phyloP scores from a whole-genome alignment of 1,140 invertebrate species.

The Calliphora vicina region DNA sequence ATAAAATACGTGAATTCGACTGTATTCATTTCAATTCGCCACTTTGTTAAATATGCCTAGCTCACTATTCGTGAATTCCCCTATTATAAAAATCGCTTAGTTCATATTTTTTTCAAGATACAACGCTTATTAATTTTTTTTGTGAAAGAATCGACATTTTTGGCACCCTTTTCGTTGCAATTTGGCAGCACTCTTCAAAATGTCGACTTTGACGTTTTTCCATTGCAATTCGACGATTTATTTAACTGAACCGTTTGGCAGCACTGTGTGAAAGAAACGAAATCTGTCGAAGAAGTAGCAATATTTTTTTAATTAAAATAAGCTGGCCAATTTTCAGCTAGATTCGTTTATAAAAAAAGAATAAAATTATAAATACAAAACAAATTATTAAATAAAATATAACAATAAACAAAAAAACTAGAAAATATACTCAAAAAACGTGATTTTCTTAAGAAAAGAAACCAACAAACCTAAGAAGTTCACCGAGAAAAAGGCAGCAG shows the following conservation, averaged over 20 bases:
- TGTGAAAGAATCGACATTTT: too few species aligned
- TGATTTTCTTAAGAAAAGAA: background rate
- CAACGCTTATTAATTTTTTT: too few species aligned
- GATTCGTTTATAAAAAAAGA: background rate
- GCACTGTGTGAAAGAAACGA: background rate
- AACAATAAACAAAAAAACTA: background rate
- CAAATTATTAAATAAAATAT: background rate
- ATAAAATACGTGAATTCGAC: too few species aligned
- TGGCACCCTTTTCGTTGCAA: background rate
- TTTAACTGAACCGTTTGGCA: background rate
- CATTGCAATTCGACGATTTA: constrained; percentile 9
- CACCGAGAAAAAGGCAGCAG: constrained; percentile 48
- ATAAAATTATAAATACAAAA: background rate
- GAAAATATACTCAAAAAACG: background rate
- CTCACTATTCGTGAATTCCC: too few species aligned
- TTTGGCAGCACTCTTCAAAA: background rate
- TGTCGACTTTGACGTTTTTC: background rate
- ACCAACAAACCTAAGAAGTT: background rate
- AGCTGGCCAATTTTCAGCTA: constrained; percentile 11
- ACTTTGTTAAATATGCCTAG: too few species aligned
- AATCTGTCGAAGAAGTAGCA: constrained; percentile 11
- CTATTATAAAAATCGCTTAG: too few species aligned
- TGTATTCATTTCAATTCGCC: too few species aligned
- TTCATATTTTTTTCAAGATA: too few species aligned
- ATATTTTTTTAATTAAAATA: background rate